These are phyloP conservation scores for Amphimallon solstitiale DNA, from an alignment of 2,888 invertebrate species.

Conservation along the genomic window DNA sequence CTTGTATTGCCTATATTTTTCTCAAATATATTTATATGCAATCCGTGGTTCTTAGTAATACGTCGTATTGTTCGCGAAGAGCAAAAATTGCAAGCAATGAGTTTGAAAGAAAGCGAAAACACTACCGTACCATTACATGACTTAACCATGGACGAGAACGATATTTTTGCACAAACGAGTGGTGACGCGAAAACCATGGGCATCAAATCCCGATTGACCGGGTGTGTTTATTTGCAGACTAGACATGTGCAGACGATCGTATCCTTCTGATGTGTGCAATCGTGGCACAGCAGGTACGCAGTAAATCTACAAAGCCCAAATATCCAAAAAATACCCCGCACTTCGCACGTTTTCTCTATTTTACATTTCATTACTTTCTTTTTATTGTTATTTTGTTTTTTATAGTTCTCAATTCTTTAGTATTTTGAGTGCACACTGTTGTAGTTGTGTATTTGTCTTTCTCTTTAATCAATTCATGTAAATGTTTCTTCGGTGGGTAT, in stretches of 20 bases:
- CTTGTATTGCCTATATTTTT: too few species aligned
- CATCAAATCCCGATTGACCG: constrained; percentile 50
- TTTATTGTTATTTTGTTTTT: constrained; percentile 31
- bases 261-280: constrained; percentile 95
- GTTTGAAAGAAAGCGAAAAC: neutral
- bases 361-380: constrained; percentile 27
- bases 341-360: constrained; percentile 34
- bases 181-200: constrained; percentile 15
- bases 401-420: constrained; percentile 3
- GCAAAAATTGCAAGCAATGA: too few species aligned
- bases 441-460: constrained; percentile 18
- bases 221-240: constrained; percentile 80
- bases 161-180: constrained; percentile 24
- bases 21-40: too few species aligned
- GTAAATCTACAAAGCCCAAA: constrained; percentile 19
- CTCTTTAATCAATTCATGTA: constrained; percentile 1
- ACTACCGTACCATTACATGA: constrained; percentile 12
- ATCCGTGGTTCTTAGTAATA: too few species aligned
- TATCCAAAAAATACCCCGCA: constrained; percentile 31
- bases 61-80: too few species aligned
- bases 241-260: constrained; percentile 98
- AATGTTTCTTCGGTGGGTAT: constrained; percentile 4
- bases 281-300: constrained; percentile 95
- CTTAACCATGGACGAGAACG: constrained; percentile 5
- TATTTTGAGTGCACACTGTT: constrained; percentile 19